Evolutionary conservation across 2,888 invertebrate species (phyloP).

Genomic region (Athripsodes cinereus): DNA sequence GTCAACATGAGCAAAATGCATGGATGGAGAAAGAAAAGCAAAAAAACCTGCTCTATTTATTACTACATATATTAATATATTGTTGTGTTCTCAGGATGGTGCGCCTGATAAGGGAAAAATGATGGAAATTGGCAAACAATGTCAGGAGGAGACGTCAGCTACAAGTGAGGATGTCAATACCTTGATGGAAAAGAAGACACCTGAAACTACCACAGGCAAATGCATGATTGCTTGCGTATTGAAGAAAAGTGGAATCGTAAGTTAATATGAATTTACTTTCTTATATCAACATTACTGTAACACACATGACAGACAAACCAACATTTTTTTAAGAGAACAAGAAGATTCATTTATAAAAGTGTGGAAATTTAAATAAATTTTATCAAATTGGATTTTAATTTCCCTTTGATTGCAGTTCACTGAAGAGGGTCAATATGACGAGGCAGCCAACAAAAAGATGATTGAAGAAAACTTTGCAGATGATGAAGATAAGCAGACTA

Average conservation of each 20-base stretch:
- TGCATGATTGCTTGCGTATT: constrained; percentile 47
- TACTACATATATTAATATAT: too few species aligned
- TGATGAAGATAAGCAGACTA: constrained; percentile 35
- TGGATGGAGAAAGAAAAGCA: too few species aligned
- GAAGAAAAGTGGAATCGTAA: constrained; percentile 43
- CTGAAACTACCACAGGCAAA: constrained; percentile 37
- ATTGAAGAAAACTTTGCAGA: constrained; percentile 36
- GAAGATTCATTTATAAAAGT: too few species aligned
- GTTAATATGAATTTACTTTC: constrained; percentile 19
- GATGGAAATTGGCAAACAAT: constrained; percentile 22
- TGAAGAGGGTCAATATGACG: constrained; percentile 39
- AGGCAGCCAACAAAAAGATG: constrained; percentile 34
- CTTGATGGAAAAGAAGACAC: constrained; percentile 35
- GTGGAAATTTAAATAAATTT: too few species aligned
- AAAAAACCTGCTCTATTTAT: too few species aligned
- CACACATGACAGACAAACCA: too few species aligned
- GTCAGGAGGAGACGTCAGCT: constrained; percentile 16
- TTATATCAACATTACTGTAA: too few species aligned
- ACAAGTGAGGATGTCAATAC: constrained; percentile 18
- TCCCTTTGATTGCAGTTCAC: constrained; percentile 34
- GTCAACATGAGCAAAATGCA: too few species aligned
- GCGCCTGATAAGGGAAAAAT: constrained; percentile 19
- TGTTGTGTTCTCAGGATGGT: neutral
- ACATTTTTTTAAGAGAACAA: too few species aligned
- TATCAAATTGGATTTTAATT: too few species aligned